These are phyloP conservation scores for Drosophila triauraria DNA, from an alignment of 1,140 invertebrate genomes.

Conservation along the genomic window DNA sequence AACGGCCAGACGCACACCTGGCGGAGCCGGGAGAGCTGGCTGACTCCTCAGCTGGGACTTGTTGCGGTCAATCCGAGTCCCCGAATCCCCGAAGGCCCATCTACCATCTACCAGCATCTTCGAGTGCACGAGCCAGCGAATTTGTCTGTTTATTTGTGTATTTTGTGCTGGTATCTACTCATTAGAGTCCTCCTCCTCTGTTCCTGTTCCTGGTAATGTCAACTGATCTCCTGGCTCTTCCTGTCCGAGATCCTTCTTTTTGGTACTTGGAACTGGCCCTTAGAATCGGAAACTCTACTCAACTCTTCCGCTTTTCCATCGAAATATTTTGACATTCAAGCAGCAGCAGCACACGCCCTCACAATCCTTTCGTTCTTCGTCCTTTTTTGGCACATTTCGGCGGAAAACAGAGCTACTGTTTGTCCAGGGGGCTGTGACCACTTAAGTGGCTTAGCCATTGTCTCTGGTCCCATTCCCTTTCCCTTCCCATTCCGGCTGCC, in stretches of 20 bases:
- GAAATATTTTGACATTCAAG: slow-evolving; percentile 70
- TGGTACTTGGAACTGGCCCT: slow-evolving; percentile 30
- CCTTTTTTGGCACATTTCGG: slow-evolving; percentile 22
- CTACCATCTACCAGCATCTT: slow-evolving; percentile 54
- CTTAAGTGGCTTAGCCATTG: slow-evolving; percentile 72
- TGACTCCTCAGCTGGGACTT: slow-evolving; percentile 57
- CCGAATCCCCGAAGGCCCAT: not conserved
- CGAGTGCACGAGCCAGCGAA: slow-evolving; percentile 49
- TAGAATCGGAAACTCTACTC: slow-evolving; percentile 20
- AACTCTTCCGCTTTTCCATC: slow-evolving; percentile 69
- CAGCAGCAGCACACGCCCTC: slow-evolving; percentile 47
- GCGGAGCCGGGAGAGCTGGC: slow-evolving; percentile 14
- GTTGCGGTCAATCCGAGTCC: slow-evolving; percentile 36
- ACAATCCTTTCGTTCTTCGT: slow-evolving; percentile 27
- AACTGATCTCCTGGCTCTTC: slow-evolving; percentile 30
- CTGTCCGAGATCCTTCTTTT: slow-evolving; percentile 21
- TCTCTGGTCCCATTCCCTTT: not conserved
- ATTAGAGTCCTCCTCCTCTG: slow-evolving; percentile 3
- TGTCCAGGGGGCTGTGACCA: slow-evolving; percentile 59
- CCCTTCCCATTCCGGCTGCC: slow-evolving; percentile 2
- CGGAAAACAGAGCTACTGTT: slow-evolving; percentile 35
- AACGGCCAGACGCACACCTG: slow-evolving; percentile 45
- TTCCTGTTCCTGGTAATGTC: slow-evolving; percentile 63
- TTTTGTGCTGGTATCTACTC: slow-evolving; percentile 57
- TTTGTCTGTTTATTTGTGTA: slow-evolving; percentile 9